phyloP scores from a whole-genome alignment of 1,140 invertebrate species.

The Leptinotarsa defecta region DNA sequence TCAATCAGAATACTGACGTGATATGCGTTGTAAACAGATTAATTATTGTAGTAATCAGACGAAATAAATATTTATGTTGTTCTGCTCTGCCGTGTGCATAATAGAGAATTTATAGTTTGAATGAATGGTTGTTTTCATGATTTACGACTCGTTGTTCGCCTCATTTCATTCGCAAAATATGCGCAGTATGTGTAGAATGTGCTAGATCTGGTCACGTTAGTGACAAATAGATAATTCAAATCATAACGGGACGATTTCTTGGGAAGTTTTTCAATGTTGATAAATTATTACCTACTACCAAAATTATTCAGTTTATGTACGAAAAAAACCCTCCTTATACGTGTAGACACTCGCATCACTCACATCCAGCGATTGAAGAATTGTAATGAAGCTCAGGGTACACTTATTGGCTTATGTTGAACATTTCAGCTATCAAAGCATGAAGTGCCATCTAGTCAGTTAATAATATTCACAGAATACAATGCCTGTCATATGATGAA shows the following conservation, averaged over 20 bases:
- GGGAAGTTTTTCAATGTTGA: too few species aligned
- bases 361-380: too few species aligned
- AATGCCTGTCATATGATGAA: too few species aligned
- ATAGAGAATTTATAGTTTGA: neutral
- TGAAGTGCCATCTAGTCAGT: too few species aligned
- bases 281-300: too few species aligned
- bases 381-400: too few species aligned
- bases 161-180: neutral
- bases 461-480: too few species aligned
- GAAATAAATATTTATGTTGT: constrained; percentile 7
- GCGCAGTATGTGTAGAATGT: neutral
- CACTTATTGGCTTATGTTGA: too few species aligned
- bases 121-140: neutral
- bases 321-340: too few species aligned
- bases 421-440: too few species aligned
- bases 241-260: neutral
- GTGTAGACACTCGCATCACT: too few species aligned
- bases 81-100: neutral
- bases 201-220: neutral
- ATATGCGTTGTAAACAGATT: neutral
- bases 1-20: neutral
- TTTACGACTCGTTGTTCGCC: neutral
- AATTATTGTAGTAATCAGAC: constrained; percentile 5
- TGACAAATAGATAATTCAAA: neutral
- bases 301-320: too few species aligned